Percentiles rank a stretch among this genome's conserved stretches.
These are phyloP conservation scores for Donacobius atricapilla DNA, from an alignment of 2,113 vertebrate genomes.

Conservation along the genomic window DNA sequence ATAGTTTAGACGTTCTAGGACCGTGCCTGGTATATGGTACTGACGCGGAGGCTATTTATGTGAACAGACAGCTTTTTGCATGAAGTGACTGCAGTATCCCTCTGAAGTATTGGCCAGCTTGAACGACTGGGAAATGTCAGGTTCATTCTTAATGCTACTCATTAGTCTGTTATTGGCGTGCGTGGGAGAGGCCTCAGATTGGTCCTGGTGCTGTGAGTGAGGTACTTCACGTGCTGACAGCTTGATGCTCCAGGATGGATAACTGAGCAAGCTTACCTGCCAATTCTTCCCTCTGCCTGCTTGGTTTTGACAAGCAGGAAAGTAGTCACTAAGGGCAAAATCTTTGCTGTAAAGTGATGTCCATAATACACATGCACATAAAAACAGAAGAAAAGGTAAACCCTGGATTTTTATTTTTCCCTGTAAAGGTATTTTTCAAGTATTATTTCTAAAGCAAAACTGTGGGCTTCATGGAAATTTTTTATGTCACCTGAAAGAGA, in stretches of 20 bases:
- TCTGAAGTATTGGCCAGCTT: background rate
- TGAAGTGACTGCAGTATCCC: slow-evolving; percentile 5
- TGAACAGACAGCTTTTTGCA: slow-evolving; percentile 84
- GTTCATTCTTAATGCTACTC: background rate
- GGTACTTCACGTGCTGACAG: background rate
- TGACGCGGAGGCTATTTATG: slow-evolving; percentile 91
- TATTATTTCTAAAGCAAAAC: background rate
- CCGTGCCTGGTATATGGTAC: slow-evolving; percentile 95
- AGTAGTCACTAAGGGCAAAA: background rate
- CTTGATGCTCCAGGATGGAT: background rate
- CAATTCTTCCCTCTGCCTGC: background rate
- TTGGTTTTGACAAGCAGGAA: background rate
- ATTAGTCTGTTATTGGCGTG: background rate
- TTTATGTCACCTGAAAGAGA: background rate
- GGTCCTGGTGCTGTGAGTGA: background rate
- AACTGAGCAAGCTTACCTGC: background rate
- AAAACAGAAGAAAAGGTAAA: background rate
- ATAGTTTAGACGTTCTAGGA: slow-evolving; percentile 91
- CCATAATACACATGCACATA: background rate
- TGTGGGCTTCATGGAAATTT: background rate
- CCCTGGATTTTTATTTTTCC: background rate
- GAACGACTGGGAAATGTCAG: background rate
- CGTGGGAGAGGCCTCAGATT: background rate
- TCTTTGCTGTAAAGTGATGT: background rate
- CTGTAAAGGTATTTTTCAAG: background rate